Evolutionary conservation across 2,888 invertebrate genomes (phyloP).

Genomic region (Eudemis profundana): DNA sequence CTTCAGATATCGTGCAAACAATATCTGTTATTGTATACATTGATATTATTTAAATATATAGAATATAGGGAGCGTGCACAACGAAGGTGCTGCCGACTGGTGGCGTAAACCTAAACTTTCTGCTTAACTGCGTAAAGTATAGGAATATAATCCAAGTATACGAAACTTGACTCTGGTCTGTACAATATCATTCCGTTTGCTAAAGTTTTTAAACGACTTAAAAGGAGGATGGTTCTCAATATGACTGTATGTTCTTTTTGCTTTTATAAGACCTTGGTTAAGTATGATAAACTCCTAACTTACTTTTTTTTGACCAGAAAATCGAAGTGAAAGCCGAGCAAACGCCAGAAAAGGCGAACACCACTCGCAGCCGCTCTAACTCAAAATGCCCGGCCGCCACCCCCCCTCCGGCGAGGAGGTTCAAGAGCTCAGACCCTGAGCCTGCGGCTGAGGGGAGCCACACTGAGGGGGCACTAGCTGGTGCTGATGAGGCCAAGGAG

Average conservation of each 20-base stretch:
- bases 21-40: neutral
- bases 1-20: neutral
- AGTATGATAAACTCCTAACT: neutral
- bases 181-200: too few relatives aligned
- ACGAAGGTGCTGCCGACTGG: too few relatives aligned
- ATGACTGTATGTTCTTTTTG: too few relatives aligned
- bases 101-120: too few relatives aligned
- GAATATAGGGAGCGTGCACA: too few relatives aligned
- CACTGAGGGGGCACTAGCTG: conserved; percentile 69
- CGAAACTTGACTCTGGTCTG: too few relatives aligned
- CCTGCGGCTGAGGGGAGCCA: conserved; percentile 71
- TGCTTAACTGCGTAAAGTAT: too few relatives aligned
- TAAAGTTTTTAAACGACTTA: too few relatives aligned
- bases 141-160: too few relatives aligned
- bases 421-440: conserved; percentile 73
- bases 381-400: conserved; percentile 68
- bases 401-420: conserved; percentile 69
- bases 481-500: conserved; percentile 56
- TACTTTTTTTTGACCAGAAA: conserved; percentile 63
- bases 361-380: conserved; percentile 64
- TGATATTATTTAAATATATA: neutral
- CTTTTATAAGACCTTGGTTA: too few relatives aligned
- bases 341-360: conserved; percentile 73
- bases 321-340: conserved; percentile 78
- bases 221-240: too few relatives aligned